Evolutionary conservation across 2,888 invertebrate genomes (phyloP), one percentile per base, ranked within the genome.

Genomic region (Lysandra bellargus): DNA sequence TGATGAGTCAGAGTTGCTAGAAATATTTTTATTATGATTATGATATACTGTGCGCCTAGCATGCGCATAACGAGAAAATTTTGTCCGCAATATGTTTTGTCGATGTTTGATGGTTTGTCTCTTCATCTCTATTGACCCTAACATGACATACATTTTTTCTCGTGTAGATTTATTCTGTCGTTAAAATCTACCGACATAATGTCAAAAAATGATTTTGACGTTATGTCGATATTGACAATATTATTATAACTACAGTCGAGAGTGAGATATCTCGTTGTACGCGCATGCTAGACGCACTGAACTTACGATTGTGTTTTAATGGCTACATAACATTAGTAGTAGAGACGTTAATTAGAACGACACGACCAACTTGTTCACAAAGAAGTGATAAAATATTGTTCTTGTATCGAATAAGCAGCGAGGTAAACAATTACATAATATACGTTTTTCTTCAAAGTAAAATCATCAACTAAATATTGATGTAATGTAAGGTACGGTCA

Each of bases 11-110:
- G 37, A 69, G 17, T 69, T 69, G 33, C 33, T 17, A 33, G 69
- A 69, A 69, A 69, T 69, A 69, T 69, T 69, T 33, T 17, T 33
- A 69, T 64, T 30, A 64, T 61, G 23, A 64, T 69, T 33, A 69
- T 17, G 5, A 69, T 14, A 5, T 69, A 0, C 23, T 23, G 23
- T 23, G 23, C 23, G 23, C 23, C 23, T 23, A 23, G 23, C 23
- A 23, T 23, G 23, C 23, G 23, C 23, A 23, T 23, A 23, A 23
- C 0, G n/a, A n/a, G n/a, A n/a, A 23, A 23, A 23, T 23, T 23
- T 23, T 23, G 23, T 23, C 23, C 23, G 23, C 23, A 23, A 23
- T 23, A 23, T 23, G 23, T 23, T 23, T 23, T 23, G 23, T 23
- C 23, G 23, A 23, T 23, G 23, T 23, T 23, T 23, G 23, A 23